These are phyloP conservation scores for Pogonophryne albipinna DNA, from an alignment of 2,797 vertebrate species.

Conservation along the genomic window DNA sequence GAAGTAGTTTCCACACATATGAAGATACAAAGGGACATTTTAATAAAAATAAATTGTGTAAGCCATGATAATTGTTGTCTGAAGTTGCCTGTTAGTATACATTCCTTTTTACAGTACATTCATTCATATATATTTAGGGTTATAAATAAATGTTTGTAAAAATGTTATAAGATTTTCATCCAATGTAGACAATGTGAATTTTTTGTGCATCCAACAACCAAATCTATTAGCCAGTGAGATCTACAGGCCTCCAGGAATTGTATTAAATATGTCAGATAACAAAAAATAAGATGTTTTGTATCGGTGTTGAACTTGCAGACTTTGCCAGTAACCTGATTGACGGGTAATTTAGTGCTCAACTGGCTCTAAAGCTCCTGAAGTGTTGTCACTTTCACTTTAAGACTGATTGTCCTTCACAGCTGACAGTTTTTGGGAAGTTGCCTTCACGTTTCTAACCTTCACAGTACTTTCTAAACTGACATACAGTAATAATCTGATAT, in stretches of 20 bases:
- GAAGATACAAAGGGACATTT: neutral
- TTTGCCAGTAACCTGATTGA: conserved; percentile 20
- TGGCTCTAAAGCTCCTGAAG: neutral
- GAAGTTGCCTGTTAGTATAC: neutral
- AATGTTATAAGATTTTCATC: neutral
- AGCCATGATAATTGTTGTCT: neutral
- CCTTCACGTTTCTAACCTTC: neutral
- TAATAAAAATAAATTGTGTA: neutral
- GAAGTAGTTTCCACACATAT: neutral
- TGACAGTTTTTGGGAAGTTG: conserved; percentile 1
- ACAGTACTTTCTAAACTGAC: neutral
- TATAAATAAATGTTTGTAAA: neutral
- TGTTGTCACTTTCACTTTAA: conserved; percentile 8
- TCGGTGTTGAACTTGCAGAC: neutral
- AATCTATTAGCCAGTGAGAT: neutral
- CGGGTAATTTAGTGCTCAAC: conserved; percentile 5
- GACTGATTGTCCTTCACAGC: conserved; percentile 15
- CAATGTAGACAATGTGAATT: neutral
- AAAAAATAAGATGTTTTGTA: neutral
- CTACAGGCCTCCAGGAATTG: neutral
- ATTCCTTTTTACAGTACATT: neutral
- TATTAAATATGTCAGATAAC: neutral
- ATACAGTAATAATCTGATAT: neutral
- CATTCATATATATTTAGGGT: neutral
- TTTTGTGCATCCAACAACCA: neutral